Evolutionary conservation across 2,888 invertebrate species (phyloP).

Genomic region (Tinea pellionella): DNA sequence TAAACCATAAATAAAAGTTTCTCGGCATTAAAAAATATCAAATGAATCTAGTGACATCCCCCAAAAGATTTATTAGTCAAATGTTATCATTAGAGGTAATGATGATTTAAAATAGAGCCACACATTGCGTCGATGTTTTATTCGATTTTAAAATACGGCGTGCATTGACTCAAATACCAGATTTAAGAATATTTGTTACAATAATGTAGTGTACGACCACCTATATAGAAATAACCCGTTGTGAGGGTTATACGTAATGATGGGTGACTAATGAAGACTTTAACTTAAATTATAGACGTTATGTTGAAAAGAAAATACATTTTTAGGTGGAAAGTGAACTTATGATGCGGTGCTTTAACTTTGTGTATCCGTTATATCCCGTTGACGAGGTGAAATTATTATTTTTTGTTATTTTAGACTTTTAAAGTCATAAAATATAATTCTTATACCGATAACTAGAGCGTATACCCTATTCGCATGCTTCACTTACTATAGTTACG

Average conservation of each 20-base stretch:
- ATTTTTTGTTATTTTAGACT: no score
- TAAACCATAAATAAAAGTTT: no score
- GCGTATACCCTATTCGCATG: slow-evolving; percentile 6
- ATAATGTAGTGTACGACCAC: not conserved
- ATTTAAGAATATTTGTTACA: not conserved
- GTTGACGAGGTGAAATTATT: no score
- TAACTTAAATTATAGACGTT: not conserved
- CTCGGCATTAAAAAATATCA: not conserved
- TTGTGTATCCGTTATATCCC: no score
- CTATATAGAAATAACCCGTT: not conserved
- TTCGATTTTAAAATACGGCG: not conserved
- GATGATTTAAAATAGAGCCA: not conserved
- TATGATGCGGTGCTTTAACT: no score
- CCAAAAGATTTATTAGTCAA: not conserved
- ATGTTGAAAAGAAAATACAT: no score
- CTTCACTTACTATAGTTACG: not conserved
- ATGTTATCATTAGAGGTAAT: slow-evolving; percentile 1
- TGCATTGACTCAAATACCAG: not conserved
- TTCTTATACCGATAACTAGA: not conserved
- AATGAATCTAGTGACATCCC: not conserved
- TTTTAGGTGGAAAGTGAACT: no score
- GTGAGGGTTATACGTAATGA: not conserved
- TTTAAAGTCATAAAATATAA: no score
- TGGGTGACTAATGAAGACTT: not conserved
- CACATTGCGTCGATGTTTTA: not conserved